Conservation (phyloP, 2,113 vertebrate genomes). For the Archilochus colubris region DNA sequence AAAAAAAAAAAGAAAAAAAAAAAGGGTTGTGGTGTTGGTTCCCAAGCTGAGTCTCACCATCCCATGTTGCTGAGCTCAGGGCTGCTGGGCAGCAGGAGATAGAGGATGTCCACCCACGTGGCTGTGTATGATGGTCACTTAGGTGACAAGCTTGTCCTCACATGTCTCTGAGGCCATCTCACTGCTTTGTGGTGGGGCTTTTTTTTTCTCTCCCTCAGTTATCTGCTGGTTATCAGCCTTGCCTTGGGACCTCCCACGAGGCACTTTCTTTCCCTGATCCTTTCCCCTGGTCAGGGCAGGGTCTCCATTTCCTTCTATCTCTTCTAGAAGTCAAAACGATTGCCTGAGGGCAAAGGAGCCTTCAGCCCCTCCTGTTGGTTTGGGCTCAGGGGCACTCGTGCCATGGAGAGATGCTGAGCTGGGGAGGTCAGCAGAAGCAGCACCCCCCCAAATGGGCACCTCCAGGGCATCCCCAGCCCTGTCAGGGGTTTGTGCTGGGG, state of each 20-base stretch:
- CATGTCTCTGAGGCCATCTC: background rate
- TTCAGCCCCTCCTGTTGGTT: background rate
- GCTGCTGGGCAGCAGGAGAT: background rate
- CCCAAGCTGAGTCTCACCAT: background rate
- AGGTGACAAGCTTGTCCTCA: background rate
- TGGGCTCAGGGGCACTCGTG: rapidly evolving
- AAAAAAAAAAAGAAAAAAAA: no score
- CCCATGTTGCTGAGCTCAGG: background rate
- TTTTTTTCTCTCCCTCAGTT: background rate
- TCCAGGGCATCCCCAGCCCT: background rate
- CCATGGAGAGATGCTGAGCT: rapidly evolving
- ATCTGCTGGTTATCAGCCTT: background rate
- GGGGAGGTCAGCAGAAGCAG: background rate
- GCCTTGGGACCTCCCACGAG: background rate
- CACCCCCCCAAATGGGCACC: background rate
- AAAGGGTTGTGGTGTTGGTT: background rate
- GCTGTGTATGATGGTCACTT: rapidly evolving
- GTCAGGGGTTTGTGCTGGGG: no score
- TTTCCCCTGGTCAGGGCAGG: background rate
- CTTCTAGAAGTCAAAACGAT: background rate
- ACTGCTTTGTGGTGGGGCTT: background rate
- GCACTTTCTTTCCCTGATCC: background rate
- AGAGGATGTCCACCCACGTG: rapidly evolving
- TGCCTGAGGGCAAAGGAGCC: background rate
- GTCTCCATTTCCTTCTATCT: background rate